These are phyloP conservation scores for Lochmaea capreae DNA, from an alignment of 2,888 invertebrate species.

Conservation along the genomic window DNA sequence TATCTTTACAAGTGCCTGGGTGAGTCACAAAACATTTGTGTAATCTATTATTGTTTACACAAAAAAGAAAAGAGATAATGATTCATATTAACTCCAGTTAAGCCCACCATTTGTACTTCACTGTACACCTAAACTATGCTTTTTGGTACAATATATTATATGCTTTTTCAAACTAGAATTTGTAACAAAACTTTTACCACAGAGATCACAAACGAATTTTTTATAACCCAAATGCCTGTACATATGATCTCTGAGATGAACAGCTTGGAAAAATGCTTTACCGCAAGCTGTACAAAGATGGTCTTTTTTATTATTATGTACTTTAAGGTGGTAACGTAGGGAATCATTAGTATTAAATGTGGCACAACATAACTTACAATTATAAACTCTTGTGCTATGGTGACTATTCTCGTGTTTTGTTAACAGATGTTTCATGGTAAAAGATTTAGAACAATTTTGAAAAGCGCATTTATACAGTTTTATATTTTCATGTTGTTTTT, in stretches of 20 bases:
- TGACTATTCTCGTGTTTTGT: slow-evolving; percentile 45
- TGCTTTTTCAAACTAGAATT: slow-evolving; percentile 44
- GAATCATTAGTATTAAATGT: slow-evolving; percentile 45
- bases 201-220: slow-evolving; percentile 49
- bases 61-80: too few relatives aligned
- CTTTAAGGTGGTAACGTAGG: slow-evolving; percentile 44
- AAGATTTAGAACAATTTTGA: slow-evolving; percentile 44
- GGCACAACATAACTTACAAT: slow-evolving; percentile 46
- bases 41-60: too few relatives aligned
- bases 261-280: slow-evolving; percentile 44
- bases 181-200: slow-evolving; percentile 48
- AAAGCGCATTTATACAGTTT: slow-evolving; percentile 39
- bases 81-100: too few relatives aligned
- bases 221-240: slow-evolving; percentile 51
- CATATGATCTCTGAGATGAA: slow-evolving; percentile 51
- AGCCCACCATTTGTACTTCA: not conserved
- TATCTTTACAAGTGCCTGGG: too few relatives aligned
- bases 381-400: slow-evolving; percentile 34
- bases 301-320: slow-evolving; percentile 43
- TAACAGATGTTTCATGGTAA: slow-evolving; percentile 43
- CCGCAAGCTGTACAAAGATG: slow-evolving; percentile 48
- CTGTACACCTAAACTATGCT: not conserved
- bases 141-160: slow-evolving; percentile 24
- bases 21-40: too few relatives aligned
- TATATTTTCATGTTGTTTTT: slow-evolving; percentile 35